phyloP scores from a whole-genome alignment of 2,113 vertebrate species.

The Jacana jacana region DNA sequence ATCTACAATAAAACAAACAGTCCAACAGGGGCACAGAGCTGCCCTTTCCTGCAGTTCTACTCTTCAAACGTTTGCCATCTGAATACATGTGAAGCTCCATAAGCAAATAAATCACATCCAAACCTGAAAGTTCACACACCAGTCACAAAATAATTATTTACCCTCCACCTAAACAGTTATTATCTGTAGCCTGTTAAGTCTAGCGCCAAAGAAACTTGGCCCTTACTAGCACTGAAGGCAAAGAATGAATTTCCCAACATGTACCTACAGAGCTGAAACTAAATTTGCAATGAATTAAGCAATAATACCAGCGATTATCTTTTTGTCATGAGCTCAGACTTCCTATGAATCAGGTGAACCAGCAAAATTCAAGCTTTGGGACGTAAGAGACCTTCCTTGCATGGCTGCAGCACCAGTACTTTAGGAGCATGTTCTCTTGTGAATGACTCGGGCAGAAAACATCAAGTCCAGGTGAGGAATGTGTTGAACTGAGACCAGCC shows the following conservation, averaged over 20 bases:
- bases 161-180: neutral
- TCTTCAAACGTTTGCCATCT: neutral
- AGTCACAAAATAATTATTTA: neutral
- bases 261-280: neutral
- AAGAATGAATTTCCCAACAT: neutral
- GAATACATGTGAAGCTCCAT: neutral
- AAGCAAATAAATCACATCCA: neutral
- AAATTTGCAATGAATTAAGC: neutral
- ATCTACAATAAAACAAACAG: neutral
- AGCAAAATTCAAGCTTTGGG: neutral
- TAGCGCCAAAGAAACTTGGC: neutral
- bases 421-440: neutral
- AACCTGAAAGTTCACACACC: neutral
- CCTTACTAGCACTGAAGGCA: neutral
- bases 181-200: neutral
- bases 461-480: neutral
- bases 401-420: neutral
- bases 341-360: neutral
- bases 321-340: neutral
- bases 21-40: neutral
- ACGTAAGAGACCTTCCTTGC: neutral
- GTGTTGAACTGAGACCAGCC: neutral
- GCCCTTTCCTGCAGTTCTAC: neutral
- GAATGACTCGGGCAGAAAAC: neutral
- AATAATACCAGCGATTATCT: neutral